phyloP scores from a whole-genome alignment of 2,888 invertebrate genomes.

The Aphidius colemani region DNA sequence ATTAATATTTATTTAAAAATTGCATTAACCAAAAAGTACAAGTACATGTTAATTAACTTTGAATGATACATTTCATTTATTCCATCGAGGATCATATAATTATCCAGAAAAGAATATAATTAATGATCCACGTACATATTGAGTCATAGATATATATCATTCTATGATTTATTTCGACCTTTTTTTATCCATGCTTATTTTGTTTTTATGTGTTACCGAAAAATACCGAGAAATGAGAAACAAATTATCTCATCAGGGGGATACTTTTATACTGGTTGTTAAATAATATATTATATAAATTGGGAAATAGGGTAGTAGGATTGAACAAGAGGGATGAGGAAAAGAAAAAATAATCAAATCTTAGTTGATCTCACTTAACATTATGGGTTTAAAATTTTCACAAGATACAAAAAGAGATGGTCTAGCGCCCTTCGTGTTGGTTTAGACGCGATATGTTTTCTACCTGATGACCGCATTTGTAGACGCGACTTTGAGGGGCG shows the following conservation, averaged over 20 bases:
- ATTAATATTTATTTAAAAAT: too few species aligned
- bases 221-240: conserved; percentile 54
- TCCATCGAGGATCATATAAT: too few species aligned
- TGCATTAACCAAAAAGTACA: too few species aligned
- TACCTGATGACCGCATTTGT: conserved; percentile 52
- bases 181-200: too few species aligned
- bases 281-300: conserved; percentile 18
- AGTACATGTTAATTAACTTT: too few species aligned
- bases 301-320: conserved; percentile 33
- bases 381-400: background rate
- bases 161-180: too few species aligned
- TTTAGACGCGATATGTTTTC: conserved; percentile 59
- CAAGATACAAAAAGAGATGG: conserved; percentile 14
- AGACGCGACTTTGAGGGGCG: conserved; percentile 1
- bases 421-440: conserved; percentile 59
- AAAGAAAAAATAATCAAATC: conserved; percentile 1
- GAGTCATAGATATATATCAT: too few species aligned
- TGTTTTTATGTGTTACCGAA: too few species aligned
- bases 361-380: conserved; percentile 3
- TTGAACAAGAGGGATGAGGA: conserved; percentile 21
- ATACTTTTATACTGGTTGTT: too few species aligned
- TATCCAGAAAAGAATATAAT: too few species aligned
- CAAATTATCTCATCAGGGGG: conserved; percentile 58
- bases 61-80: too few species aligned
- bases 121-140: too few species aligned